Conservation (phyloP, 2,113 vertebrate genomes). For the Colinus virginianus region DNA sequence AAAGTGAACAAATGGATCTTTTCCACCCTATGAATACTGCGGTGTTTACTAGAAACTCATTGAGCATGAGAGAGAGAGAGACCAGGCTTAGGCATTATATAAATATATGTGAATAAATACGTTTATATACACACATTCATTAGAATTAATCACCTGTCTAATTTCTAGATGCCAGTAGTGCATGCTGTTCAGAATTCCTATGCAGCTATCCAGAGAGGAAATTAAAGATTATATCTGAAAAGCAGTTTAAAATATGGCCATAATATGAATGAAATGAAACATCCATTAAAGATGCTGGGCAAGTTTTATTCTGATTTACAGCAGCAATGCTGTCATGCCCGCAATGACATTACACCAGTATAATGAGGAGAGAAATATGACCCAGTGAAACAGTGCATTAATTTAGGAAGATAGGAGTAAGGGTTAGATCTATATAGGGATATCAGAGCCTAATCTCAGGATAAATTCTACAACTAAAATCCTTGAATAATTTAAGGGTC, state of each 20-base stretch:
- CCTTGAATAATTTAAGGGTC: background rate
- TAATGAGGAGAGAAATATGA: constrained; percentile 10
- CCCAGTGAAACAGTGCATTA: background rate
- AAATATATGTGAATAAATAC: background rate
- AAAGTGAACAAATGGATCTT: background rate
- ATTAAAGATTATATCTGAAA: constrained; percentile 53
- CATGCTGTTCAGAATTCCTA: background rate
- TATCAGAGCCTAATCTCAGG: background rate
- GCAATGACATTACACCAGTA: background rate
- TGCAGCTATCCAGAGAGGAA: constrained; percentile 3
- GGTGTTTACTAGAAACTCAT: background rate
- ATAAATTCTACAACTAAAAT: background rate
- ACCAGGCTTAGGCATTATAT: background rate
- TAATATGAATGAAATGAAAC: constrained; percentile 31
- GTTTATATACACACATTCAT: background rate
- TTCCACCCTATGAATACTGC: background rate
- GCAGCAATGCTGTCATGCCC: background rate
- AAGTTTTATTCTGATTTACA: constrained; percentile 32
- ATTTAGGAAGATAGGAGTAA: background rate
- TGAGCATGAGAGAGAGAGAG: background rate
- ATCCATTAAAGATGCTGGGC: background rate
- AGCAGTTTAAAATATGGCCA: background rate
- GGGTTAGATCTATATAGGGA: accelerated
- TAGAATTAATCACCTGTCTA: background rate
- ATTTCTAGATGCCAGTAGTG: background rate